Conservation (phyloP, 2,888 invertebrate genomes). For the Hipparchia sbordonii region DNA sequence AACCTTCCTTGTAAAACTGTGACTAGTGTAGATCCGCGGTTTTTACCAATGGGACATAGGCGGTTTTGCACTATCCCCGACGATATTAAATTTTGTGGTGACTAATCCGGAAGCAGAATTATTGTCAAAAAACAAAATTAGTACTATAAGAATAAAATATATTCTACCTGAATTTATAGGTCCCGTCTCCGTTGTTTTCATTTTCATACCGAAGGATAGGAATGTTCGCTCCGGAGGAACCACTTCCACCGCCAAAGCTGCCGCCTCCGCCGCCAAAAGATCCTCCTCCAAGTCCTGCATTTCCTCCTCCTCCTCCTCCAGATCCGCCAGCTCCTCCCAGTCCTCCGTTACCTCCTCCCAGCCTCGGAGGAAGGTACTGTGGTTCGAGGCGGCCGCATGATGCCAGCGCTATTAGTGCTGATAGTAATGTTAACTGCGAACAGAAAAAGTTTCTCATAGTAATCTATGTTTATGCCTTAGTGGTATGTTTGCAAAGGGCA, state of each 20-base stretch:
- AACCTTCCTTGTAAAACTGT: no score
- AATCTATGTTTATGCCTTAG: neutral
- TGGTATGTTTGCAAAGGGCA: no score
- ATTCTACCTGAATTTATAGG: constrained; percentile 84
- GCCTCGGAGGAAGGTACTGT: constrained; percentile 60
- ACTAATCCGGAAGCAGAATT: neutral
- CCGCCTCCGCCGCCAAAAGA: constrained; percentile 49
- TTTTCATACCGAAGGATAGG: constrained; percentile 85
- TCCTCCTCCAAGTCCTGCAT: constrained; percentile 52
- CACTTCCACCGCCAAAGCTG: constrained; percentile 50
- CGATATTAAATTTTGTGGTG: neutral
- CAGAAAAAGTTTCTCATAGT: neutral
- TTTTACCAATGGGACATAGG: no score
- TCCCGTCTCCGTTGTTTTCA: constrained; percentile 85
- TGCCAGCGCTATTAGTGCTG: constrained; percentile 60
- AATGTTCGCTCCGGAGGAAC: constrained; percentile 60
- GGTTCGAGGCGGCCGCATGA: constrained; percentile 66
- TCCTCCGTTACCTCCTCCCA: constrained; percentile 48
- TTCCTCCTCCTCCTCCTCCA: constrained; percentile 45
- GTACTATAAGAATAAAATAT: neutral
- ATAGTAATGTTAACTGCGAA: constrained; percentile 49
- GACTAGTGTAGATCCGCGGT: no score
- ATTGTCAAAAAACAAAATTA: no score
- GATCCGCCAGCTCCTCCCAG: constrained; percentile 44
- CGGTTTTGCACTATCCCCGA: no score